Percentiles rank a stretch among this genome's conserved stretches.
phyloP scores from a whole-genome alignment of 2,797 vertebrate species.

The Taenioides sp. region DNA sequence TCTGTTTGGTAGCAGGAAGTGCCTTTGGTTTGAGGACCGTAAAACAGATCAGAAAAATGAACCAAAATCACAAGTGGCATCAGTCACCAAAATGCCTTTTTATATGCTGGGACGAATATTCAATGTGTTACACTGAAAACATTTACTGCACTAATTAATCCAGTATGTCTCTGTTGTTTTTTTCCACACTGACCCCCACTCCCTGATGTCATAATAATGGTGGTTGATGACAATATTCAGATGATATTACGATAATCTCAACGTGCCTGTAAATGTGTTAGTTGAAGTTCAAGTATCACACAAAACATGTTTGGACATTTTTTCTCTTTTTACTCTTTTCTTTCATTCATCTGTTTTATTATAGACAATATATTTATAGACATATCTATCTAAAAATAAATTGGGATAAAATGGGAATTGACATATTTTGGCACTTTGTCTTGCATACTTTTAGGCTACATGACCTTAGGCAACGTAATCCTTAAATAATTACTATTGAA shows the following conservation, averaged over 20 bases:
- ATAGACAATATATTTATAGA: neutral
- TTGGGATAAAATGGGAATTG: neutral
- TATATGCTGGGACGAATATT: slow-evolving; percentile 61
- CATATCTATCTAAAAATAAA: neutral
- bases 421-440: neutral
- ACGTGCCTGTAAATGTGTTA: neutral
- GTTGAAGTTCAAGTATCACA: neutral
- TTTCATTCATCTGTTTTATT: neutral
- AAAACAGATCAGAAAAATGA: slow-evolving; percentile 79
- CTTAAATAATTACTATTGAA: neutral
- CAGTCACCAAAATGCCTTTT: slow-evolving; percentile 99
- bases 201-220: neutral
- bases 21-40: slow-evolving; percentile 93
- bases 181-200: neutral
- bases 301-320: neutral
- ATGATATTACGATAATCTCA: neutral
- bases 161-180: neutral
- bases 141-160: neutral
- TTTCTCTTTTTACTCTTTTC: neutral
- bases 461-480: neutral
- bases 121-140: neutral
- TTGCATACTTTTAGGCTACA: neutral
- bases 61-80: slow-evolving; percentile 78
- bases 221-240: neutral
- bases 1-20: slow-evolving; percentile 95